Evolutionary conservation across 1,140 invertebrate species (phyloP), one percentile per base, ranked within the genome.

Genomic region (Phocides pigmalion): DNA sequence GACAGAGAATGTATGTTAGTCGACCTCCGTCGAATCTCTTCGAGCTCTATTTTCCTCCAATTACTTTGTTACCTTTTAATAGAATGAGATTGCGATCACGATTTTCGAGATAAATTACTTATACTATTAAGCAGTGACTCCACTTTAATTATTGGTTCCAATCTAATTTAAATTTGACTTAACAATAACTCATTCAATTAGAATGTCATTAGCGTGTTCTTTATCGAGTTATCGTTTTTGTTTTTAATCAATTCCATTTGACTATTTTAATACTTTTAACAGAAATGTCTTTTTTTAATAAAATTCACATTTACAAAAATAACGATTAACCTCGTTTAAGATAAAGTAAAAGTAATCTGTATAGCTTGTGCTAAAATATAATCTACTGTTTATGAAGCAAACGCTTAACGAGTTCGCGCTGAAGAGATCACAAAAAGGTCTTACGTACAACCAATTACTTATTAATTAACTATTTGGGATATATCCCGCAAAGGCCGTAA

Each of bases 381-480:
- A n/a, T 14, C 0, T 39, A 39, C 14, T 51, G 16, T 16, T 15
- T 35, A 1, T 11, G 1, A 16, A 15, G 2, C 19, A 35, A 19
- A 51, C 9, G 25, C 28, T 19, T 51, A 17, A 35, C 19, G 15
- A 51, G 25, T 12, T n/a, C 2, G 15, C 4, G 8, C 9, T 16
- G 16, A 9, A 51, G 15, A 16, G 16, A 58, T 42, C 37, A 14
- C 56, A 47, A 59, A 46, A 47, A 47, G 8, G 35, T 9, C 42
- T 32, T 47, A 46, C 35, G 47, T 6, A 14, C 44, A 65, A 37
- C 62, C 72, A 77, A 84, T 85, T 81, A 84, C 71, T 81, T 82
- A 82, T 76, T 84, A 86, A 83, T 86, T 80, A 81, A 80, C 76
- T 75, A 61, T 81, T 80, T 77, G 77, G 72, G 72, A 76, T 77